Base-by-base conservation (phyloP, 2,113 vertebrate genomes). In the Thunnus maccoyii region DNA sequence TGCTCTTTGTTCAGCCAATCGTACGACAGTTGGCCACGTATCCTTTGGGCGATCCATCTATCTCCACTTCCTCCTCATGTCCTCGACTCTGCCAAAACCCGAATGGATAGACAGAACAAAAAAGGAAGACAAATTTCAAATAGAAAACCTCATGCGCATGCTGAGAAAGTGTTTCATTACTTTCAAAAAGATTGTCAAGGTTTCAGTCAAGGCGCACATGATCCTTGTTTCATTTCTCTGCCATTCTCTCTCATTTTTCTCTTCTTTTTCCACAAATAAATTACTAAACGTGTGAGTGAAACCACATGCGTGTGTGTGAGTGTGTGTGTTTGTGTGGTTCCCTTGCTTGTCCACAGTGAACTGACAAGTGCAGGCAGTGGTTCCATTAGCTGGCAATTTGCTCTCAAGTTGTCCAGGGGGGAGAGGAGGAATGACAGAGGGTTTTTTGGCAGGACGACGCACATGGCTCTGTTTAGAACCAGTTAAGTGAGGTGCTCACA, bases 311-410 rank as follows among this genome's bases (percentile, higher is more conserved):
- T 54, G 73, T 72, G 78, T 82, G 71, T 65, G 56, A n/a, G 46
- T 66, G 25, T 61, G 51, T 50, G 63, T 70, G 76, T 69, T 17
- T 80, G 82, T 72, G 80, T 80, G 87, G 76, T 82, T 75, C 64
- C 77, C 73, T 48, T 52, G 58, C 77, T 84, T 82, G 80, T 86
- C 85, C 71, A 83, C 90, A 79, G 88, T 91, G 82, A 84, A 95
- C 83, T 54, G 80, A 94, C 93, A 93, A 93, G 63, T 91, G 74
- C 94, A 94, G 89, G 93, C 91, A 94, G 92, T 85, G 88, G 87
- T 93, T 96, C 95, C 93, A 95, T 94, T 95, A 94, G 93, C 92
- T 92, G 92, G 92, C 95, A 96, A 95, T 96, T 96, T 97, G 96
- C 96, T 96, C 94, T 93, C 91, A 89, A 90, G 85, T 93, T 90